Evolutionary conservation across 2,797 vertebrate species (phyloP).

Genomic region (Sebastiscus tertius): DNA sequence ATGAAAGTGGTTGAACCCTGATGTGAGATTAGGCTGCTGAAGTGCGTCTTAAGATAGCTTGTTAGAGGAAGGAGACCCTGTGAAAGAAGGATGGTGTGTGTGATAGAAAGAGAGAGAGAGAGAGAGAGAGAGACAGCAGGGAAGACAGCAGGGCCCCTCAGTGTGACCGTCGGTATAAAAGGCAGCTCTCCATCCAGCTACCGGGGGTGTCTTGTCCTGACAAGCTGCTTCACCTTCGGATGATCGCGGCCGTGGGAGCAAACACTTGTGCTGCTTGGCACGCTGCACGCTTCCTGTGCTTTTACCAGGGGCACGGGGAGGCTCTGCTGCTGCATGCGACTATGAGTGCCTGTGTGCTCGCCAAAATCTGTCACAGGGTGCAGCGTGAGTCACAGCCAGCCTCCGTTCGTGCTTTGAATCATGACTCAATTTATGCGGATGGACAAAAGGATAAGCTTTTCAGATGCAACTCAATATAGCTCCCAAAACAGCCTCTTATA

Average conservation of each 20-base stretch:
- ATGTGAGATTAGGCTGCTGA: constrained; percentile 23
- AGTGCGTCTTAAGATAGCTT: constrained; percentile 11
- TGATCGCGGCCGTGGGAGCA: constrained; percentile 34
- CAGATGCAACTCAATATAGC: constrained; percentile 48
- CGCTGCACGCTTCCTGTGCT: constrained; percentile 34
- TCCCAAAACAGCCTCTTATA: constrained; percentile 40
- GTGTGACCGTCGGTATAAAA: constrained; percentile 25
- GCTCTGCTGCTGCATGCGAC: constrained; percentile 46
- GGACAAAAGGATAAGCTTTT: constrained; percentile 63
- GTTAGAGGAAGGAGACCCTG: not conserved
- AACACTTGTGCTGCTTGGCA: constrained; percentile 51
- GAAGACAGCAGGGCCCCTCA: constrained; percentile 25
- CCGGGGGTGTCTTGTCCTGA: constrained; percentile 31
- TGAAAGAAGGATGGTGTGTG: constrained; percentile 7
- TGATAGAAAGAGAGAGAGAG: not conserved
- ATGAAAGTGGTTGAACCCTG: constrained; percentile 1
- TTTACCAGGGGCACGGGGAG: constrained; percentile 17
- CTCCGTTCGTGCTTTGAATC: constrained; percentile 62
- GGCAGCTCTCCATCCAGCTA: constrained; percentile 41
- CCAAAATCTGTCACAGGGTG: constrained; percentile 64
- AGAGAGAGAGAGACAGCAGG: constrained; percentile 15
- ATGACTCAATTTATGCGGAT: constrained; percentile 67
- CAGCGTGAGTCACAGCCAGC: constrained; percentile 66
- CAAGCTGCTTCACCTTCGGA: constrained; percentile 59
- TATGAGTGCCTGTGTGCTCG: constrained; percentile 30